Evolutionary conservation across 2,797 vertebrate genomes (phyloP), one percentile per base, ranked within the genome.

Genomic region (Eleutherodactylus coqui): DNA sequence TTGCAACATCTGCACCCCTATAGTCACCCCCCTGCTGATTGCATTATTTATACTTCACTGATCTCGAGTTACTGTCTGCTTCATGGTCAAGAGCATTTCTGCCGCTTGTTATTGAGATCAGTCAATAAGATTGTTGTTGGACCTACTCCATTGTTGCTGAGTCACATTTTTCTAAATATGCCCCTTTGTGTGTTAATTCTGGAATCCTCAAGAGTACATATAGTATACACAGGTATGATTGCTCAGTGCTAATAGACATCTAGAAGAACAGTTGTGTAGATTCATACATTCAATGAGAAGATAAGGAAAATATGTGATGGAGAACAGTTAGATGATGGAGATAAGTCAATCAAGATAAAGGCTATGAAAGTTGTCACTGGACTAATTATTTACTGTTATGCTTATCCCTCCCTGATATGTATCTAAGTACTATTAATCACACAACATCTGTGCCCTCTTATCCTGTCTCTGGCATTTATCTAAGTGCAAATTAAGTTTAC

Each of bases 281-380:
- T 38, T 38, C 38, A 21, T 34, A 5, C 1, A 67, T 36, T 69
- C 34, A 19, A 24, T 24, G 6, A 24, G 34, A 19, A 69, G 34
- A 69, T 69, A 69, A 5, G 19, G 34, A 24, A n/a, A 10, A 69
- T 21, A 69, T 21, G 36, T 38, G 36, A 19, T 38, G 29, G 38
- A 73, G 38, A 13, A 73, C 70, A 73, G 70, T 73, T 43, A 73
- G 41, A 73, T 45, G 8, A 45, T 24, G 67, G 67, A 72, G 69
- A 72, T 72, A 43, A 43, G 19, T 43, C 5, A 69, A 36, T 34
- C 36, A 43, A n/a, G 69, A 72, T 43, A 69, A 11, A 9, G 19
- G 3, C 34, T 19, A 19, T 24, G 64, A 38, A 19, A 10, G 1
- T 34, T 9, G 67, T 17, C 11, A 70, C 1, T 41, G 19, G 3